phyloP scores from a whole-genome alignment of 2,113 vertebrate species.

The Egretta garzetta region DNA sequence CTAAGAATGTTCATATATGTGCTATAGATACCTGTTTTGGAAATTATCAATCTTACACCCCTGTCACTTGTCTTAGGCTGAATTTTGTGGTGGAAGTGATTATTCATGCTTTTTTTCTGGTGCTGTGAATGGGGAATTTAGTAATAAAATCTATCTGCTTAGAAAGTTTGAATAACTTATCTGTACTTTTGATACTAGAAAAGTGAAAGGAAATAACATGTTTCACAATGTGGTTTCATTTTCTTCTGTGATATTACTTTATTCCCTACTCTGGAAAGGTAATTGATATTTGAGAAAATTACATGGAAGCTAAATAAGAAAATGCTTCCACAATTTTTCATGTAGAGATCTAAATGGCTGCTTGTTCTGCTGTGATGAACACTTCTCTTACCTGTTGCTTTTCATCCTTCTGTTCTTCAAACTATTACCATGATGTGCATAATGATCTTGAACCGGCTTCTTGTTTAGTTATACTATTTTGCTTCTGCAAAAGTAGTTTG shows the following conservation, averaged over 20 bases:
- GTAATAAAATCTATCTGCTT: neutral
- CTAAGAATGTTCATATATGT: neutral
- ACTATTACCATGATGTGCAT: neutral
- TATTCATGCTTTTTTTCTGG: neutral
- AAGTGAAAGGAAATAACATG: neutral
- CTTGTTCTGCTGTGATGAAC: neutral
- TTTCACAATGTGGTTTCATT: neutral
- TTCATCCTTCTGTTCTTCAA: neutral
- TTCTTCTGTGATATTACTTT: neutral
- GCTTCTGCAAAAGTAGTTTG: neutral
- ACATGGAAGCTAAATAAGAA: neutral
- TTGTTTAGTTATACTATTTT: neutral
- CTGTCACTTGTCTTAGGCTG: neutral
- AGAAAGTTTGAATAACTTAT: neutral
- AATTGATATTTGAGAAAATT: neutral
- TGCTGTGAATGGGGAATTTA: neutral
- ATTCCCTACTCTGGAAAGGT: neutral
- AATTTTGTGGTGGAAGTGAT: neutral
- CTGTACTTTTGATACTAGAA: neutral
- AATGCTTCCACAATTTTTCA: neutral
- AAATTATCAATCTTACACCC: fast-evolving
- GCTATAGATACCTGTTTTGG: neutral
- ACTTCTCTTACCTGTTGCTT: neutral
- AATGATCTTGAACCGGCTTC: neutral
- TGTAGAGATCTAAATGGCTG: neutral